Evolutionary conservation across 2,797 vertebrate genomes (phyloP), one percentile per base, ranked within the genome.

Genomic region (Sphaeramia orbicularis): DNA sequence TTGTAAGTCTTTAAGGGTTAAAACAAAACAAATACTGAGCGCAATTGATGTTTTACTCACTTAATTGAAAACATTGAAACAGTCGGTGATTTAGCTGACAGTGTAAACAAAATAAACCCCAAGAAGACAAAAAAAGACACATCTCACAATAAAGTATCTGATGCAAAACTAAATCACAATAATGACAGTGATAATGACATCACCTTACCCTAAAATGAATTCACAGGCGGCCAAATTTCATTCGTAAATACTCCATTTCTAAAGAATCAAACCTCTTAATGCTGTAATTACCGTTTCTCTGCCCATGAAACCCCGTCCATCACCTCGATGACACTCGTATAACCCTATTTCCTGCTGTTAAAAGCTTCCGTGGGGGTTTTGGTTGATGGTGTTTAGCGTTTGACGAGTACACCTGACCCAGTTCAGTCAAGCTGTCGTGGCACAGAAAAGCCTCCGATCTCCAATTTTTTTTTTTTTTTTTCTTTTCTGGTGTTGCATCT

Each of bases 361-460:
- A 58, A 78, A 32, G 44, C 62, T 72, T 80, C 65, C 72, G 30
- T 38, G 36, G 56, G 59, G 53, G 42, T 10, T 70, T 71, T 70
- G 47, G 45, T 72, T 64, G 70, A 44, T 67, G 77, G 65, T 81
- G 73, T 74, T 80, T 59, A 75, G 76, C 15, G 45, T 80, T 84
- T 83, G 78, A 77, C 68, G 67, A 61, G 74, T 82, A 67, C 18
- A 51, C 13, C 49, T 91, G 92, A 91, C 93, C 93, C 84, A 93
- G 88, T 91, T 94, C 92, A 92, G 90, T 93, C 92, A 91, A 89
- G 75, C 84, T 89, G 78, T 93, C 80, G 43, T 0, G 32, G 67
- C 50, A 16, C 58, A 74, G 87, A 72, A 80, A 49, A 85, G 64
- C 76, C 77, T 69, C 65, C 61, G 32, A 64, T 68, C 71, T 69